A percentile compares a stretch with the other conserved stretches of the same genome.
These are phyloP conservation scores for Epinotia brunnichana DNA, from an alignment of 2,888 invertebrate genomes.

Conservation along the genomic window DNA sequence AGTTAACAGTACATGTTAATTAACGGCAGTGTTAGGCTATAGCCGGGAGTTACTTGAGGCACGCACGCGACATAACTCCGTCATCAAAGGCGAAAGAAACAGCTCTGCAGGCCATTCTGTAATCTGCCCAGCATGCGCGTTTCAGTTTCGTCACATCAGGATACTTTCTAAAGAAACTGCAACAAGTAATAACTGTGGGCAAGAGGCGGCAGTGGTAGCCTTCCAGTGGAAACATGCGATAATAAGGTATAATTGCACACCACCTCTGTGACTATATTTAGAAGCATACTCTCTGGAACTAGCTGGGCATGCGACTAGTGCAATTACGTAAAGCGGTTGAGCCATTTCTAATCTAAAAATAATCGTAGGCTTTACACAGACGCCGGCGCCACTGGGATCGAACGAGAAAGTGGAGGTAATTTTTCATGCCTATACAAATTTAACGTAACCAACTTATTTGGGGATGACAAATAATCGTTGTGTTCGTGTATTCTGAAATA, in stretches of 20 bases:
- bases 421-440: slow-evolving; percentile 62
- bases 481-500: background rate
- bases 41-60: slow-evolving; percentile 66
- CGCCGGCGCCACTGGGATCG: slow-evolving; percentile 80
- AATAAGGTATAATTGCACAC: slow-evolving; percentile 82
- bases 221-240: slow-evolving; percentile 82
- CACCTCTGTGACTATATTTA: slow-evolving; percentile 81
- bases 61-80: slow-evolving; percentile 77
- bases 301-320: slow-evolving; percentile 79
- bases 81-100: slow-evolving; percentile 66
- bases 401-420: slow-evolving; percentile 80
- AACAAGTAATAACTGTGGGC: slow-evolving; percentile 68
- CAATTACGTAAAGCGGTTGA: slow-evolving; percentile 84
- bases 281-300: slow-evolving; percentile 79
- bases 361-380: slow-evolving; percentile 80
- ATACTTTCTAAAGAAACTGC: slow-evolving; percentile 82
- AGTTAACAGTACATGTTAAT: slow-evolving; percentile 60
- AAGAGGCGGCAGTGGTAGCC: slow-evolving; percentile 64
- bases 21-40: slow-evolving; percentile 52
- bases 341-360: slow-evolving; percentile 85
- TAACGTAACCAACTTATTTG: slow-evolving; percentile 37
- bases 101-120: slow-evolving; percentile 66
- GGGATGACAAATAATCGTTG: slow-evolving; percentile 1
- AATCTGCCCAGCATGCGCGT: slow-evolving; percentile 69
- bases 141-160: slow-evolving; percentile 79